A percentile compares a stretch with the other conserved stretches of the same genome.
Evolutionary conservation across 2,797 vertebrate genomes (phyloP).

Genomic region (Vespertilio murinus): DNA sequence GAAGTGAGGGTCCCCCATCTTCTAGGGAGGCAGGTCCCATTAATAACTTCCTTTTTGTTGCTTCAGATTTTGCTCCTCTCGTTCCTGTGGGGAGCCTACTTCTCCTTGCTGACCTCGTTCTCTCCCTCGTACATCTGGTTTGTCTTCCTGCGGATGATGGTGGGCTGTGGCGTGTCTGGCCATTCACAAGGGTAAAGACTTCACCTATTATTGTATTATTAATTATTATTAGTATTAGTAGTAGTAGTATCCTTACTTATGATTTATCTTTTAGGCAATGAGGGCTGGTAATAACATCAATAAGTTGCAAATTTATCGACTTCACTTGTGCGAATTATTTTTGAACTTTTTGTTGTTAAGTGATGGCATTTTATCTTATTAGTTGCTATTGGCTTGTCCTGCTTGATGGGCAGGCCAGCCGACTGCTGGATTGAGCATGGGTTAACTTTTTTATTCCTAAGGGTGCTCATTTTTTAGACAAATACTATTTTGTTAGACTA

Average conservation of each 20-base stretch:
- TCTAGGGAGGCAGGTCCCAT: too few species aligned
- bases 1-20: too few species aligned
- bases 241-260: background rate
- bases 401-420: background rate
- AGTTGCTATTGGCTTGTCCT: background rate
- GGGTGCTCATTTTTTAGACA: background rate
- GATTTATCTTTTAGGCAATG: background rate
- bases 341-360: background rate
- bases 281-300: background rate
- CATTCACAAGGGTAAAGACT: slow-evolving; percentile 92
- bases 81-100: slow-evolving; percentile 94
- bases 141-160: slow-evolving; percentile 93
- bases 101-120: slow-evolving; percentile 95
- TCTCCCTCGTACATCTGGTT: slow-evolving; percentile 95
- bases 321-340: background rate
- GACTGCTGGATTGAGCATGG: fast-evolving
- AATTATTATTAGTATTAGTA: too few species aligned
- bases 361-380: background rate
- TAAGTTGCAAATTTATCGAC: background rate
- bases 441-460: background rate
- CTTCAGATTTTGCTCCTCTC: slow-evolving; percentile 91
- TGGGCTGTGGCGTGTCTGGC: slow-evolving; percentile 93
- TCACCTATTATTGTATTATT: background rate
- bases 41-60: background rate
- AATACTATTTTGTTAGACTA: background rate